Evolutionary conservation across 2,113 vertebrate genomes (phyloP).

Genomic region (Xiphophorus couchianus): DNA sequence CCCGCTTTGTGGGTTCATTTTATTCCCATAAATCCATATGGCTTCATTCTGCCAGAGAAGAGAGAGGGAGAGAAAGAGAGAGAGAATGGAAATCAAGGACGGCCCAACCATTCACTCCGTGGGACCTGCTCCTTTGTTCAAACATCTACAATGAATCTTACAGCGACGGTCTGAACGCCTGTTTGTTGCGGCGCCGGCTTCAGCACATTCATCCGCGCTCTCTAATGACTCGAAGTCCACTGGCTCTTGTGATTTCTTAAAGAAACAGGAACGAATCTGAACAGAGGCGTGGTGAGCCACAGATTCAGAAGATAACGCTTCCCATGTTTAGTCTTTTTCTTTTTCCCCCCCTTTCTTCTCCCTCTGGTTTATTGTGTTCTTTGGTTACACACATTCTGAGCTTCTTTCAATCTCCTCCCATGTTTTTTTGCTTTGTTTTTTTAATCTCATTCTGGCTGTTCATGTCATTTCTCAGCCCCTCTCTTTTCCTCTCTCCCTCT

Average conservation of each 20-base stretch:
- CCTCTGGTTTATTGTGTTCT: conserved; percentile 35
- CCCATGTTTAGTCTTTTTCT: conserved; percentile 17
- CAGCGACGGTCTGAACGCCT: background rate
- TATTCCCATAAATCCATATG: conserved; percentile 61
- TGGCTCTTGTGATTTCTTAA: conserved; percentile 29
- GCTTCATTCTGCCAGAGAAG: conserved; percentile 44
- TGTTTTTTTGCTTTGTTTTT: conserved; percentile 7
- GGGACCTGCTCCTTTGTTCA: conserved; percentile 28
- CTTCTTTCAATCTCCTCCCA: conserved; percentile 53
- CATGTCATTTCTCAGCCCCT: conserved; percentile 29
- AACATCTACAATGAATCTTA: conserved; percentile 5
- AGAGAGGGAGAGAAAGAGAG: conserved; percentile 15
- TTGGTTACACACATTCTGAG: conserved; percentile 46
- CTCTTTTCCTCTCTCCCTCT: conserved; percentile 19
- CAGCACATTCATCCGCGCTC: conserved; percentile 1
- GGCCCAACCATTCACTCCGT: conserved; percentile 26
- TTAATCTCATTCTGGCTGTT: conserved; percentile 34
- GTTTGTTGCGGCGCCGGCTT: conserved; percentile 22
- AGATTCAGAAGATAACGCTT: conserved; percentile 13
- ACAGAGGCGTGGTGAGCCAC: conserved; percentile 10
- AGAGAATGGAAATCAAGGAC: conserved; percentile 58
- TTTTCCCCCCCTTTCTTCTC: conserved; percentile 16
- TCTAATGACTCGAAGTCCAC: conserved; percentile 4
- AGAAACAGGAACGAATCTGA: conserved; percentile 26
- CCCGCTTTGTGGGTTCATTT: conserved; percentile 51